These are phyloP conservation scores for Bradynema listronoti DNA, from an alignment of 1,140 invertebrate species.

Conservation along the genomic window DNA sequence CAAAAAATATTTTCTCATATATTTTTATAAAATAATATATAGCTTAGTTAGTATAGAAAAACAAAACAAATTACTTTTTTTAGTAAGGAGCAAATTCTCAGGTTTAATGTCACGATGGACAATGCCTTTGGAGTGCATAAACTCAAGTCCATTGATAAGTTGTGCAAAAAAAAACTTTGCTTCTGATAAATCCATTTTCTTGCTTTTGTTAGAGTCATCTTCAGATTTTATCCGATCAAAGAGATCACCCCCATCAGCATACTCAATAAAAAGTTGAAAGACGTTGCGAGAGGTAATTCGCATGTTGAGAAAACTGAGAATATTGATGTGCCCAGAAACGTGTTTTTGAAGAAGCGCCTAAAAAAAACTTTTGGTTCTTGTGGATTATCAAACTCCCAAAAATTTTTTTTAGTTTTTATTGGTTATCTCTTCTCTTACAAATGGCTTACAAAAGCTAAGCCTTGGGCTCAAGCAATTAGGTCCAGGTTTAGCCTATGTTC, in stretches of 20 bases:
- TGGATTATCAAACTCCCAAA: conserved; percentile 9
- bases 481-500: not conserved
- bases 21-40: too few species aligned
- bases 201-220: conserved; percentile 73
- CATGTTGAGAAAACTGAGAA: conserved; percentile 32
- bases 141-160: conserved; percentile 65
- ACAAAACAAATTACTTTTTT: conserved; percentile 60
- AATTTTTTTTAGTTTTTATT: not conserved
- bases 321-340: conserved; percentile 18
- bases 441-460: not conserved
- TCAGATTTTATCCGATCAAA: conserved; percentile 83
- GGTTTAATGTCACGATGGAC: conserved; percentile 64
- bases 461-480: not conserved
- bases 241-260: conserved; percentile 87
- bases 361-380: not conserved
- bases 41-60: too few species aligned
- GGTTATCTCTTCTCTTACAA: not conserved
- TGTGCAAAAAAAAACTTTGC: conserved; percentile 85
- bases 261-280: conserved; percentile 85
- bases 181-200: conserved; percentile 73
- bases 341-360: conserved; percentile 28
- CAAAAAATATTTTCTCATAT: not conserved
- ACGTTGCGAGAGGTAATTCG: conserved; percentile 15
- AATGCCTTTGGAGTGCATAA: conserved; percentile 58
- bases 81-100: conserved; percentile 71